Percentiles rank a stretch among this genome's conserved stretches.
phyloP scores from a whole-genome alignment of 2,113 vertebrate species.

The Rhineura floridana region DNA sequence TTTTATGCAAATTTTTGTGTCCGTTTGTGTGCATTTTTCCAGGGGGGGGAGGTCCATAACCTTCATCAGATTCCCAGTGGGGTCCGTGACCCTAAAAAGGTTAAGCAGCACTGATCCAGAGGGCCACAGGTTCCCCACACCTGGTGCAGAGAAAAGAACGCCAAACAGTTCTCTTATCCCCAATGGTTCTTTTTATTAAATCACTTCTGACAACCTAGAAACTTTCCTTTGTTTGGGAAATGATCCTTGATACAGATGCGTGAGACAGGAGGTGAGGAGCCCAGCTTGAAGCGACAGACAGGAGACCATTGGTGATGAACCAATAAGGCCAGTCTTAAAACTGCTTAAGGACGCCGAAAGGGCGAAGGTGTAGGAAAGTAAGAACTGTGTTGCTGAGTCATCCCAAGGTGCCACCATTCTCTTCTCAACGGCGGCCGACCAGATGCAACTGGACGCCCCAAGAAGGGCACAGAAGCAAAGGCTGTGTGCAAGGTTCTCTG shows the following conservation, averaged over 20 bases:
- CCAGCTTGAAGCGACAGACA: conserved; percentile 7
- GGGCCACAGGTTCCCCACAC: too few species aligned
- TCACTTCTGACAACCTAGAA: conserved; percentile 40
- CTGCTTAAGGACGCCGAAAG: background rate
- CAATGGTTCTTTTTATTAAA: conserved; percentile 67
- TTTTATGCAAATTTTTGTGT: too few species aligned
- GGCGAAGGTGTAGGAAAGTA: accelerated
- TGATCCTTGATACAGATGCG: conserved; percentile 38
- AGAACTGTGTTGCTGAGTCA: accelerated
- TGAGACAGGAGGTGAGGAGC: background rate
- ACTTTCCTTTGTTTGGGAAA: background rate
- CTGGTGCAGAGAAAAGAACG: background rate
- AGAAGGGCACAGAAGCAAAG: background rate
- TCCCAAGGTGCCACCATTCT: background rate
- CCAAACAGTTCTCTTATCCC: background rate
- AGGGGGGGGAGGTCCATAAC: too few species aligned
- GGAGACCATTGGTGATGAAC: background rate
- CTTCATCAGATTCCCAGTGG: too few species aligned
- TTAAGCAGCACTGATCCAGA: too few species aligned
- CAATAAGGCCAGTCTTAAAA: background rate
- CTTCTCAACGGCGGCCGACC: background rate
- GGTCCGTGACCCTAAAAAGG: too few species aligned
- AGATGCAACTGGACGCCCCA: background rate
- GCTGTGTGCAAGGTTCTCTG: too few species aligned
- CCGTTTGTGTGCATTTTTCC: too few species aligned